Percentiles rank a stretch among this genome's conserved stretches.
Conservation (phyloP, 2,888 invertebrate genomes). For the Dendrolimus pini region DNA sequence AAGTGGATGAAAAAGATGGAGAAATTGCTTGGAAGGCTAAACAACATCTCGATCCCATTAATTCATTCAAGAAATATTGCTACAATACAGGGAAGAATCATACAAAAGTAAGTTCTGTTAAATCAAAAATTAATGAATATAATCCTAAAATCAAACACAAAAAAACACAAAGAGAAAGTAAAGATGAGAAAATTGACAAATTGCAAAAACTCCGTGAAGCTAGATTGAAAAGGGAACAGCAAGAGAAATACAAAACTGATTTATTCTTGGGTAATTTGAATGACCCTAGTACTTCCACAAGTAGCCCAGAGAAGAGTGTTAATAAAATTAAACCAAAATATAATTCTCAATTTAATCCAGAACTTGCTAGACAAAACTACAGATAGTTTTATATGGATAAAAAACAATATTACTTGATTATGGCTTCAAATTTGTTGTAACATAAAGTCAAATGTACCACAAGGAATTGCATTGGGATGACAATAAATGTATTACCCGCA, state of each 20-base stretch:
- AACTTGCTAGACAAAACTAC: conserved; percentile 89
- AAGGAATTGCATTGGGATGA: no score
- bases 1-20: conserved; percentile 57
- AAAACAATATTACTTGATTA: no score
- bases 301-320: conserved; percentile 20
- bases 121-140: conserved; percentile 6
- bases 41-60: conserved; percentile 83
- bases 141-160: conserved; percentile 18
- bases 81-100: conserved; percentile 25
- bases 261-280: conserved; percentile 82
- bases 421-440: no score
- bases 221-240: conserved; percentile 86
- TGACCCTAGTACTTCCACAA: conserved; percentile 21
- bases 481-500: no score
- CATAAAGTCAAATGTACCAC: no score
- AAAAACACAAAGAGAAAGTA: conserved; percentile 23
- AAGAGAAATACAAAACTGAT: conserved; percentile 84
- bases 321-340: conserved; percentile 84
- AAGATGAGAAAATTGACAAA: conserved; percentile 44
- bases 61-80: conserved; percentile 78
- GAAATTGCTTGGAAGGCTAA: conserved; percentile 83
- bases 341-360: conserved; percentile 97
- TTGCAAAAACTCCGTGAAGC: conserved; percentile 85
- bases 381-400: conserved; percentile 18
- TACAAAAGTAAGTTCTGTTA: conserved; percentile 1